These are phyloP conservation scores for Pan troglodytes DNA, from an alignment of 2,113 vertebrate genomes.

Conservation along the genomic window DNA sequence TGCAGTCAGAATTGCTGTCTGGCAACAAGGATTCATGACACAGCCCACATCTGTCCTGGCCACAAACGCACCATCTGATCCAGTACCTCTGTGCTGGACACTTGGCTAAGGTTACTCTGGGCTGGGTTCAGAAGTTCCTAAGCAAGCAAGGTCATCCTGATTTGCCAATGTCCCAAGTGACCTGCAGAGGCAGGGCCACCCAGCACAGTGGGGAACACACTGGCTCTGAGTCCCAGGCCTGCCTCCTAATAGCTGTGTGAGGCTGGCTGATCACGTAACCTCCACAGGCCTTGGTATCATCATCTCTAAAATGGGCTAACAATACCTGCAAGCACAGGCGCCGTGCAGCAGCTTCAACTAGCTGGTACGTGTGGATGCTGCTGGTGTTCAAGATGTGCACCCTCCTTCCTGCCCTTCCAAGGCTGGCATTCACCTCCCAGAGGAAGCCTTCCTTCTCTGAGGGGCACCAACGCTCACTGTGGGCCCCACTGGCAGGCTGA, in stretches of 20 bases:
- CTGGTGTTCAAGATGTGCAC: no score
- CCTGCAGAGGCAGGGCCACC: neutral
- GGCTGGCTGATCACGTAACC: neutral
- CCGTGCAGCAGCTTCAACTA: neutral
- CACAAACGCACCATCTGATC: neutral
- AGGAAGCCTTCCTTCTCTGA: neutral
- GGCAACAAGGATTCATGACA: neutral
- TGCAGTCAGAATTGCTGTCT: neutral
- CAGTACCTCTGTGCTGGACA: neutral
- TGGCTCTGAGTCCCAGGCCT: neutral
- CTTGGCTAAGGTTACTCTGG: neutral
- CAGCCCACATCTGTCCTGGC: neutral
- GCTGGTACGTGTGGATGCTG: neutral
- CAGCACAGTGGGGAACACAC: neutral
- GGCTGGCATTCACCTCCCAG: neutral
- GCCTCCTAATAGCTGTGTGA: neutral
- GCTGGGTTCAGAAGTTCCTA: neutral
- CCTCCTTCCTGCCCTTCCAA: rapidly evolving
- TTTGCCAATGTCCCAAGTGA: neutral
- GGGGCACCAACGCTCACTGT: neutral
- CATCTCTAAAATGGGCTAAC: neutral
- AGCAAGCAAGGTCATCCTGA: neutral
- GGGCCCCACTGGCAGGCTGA: neutral
- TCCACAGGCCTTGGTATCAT: neutral
- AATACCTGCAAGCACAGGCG: no score